Evolutionary conservation across 2,113 vertebrate species (phyloP), one percentile per base, ranked within the genome.

Genomic region (Mormyrus iriodes): DNA sequence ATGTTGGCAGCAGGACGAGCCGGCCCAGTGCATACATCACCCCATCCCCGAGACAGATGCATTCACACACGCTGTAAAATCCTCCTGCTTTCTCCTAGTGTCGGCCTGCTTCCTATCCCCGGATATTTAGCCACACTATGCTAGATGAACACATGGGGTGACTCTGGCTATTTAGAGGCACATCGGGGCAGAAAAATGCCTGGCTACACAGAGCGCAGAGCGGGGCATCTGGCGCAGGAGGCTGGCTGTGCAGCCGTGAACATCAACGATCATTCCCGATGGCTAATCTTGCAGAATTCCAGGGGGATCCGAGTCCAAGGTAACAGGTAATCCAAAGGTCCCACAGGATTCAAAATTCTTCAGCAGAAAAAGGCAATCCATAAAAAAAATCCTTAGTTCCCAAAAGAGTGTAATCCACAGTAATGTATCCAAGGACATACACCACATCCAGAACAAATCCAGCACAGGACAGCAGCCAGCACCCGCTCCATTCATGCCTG

Each of bases 351-450:
- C n/a, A 86, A 13, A n/a, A 55, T 35, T 91, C 21, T 90, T 10
- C 88, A 88, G 51, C 31, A 83, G 58, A 65, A 90, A 84, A 86
- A 86, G 85, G 27, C 17, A 1, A 27, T 86, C 51, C 27, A 79
- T 4, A 8, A 42, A 76, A 76, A 69, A n/a, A 42, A 51, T 53
- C 85, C 35, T 65, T 46, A 13, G 42, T 42, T 31, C 51, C 51
- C 27, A n/a, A 19, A 42, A 39, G 31, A 86, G 13, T 31, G 27
- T 52, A 86, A 86, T 53, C 85, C 85, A 86, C 85, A 12, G 85
- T 13, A 9, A n/a, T 31, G 48, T 4, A 39, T 39, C 85, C 85
- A 51, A 55, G 82, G 82, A 48, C 76, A 12, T n/a, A 84, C 39
- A 17, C 8, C 44, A 10, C 44, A 44, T 84, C 44, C 44, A 48